Evolutionary conservation across 2,113 vertebrate genomes (phyloP).

Genomic region (Spilogale gracilis): DNA sequence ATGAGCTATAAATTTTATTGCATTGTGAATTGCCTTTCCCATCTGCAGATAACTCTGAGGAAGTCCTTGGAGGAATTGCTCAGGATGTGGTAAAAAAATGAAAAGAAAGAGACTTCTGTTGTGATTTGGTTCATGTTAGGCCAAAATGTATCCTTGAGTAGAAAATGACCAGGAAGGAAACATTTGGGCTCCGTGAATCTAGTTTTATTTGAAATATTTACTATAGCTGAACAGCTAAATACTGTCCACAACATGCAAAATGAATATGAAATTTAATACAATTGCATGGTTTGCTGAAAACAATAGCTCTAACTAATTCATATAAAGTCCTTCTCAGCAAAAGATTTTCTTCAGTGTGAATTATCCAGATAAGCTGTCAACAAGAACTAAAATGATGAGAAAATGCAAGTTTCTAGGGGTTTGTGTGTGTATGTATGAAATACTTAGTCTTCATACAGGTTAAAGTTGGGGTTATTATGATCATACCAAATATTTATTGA

Average conservation of each 20-base stretch:
- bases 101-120: constrained; percentile 72
- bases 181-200: background rate
- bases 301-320: background rate
- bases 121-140: constrained; percentile 59
- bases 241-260: background rate
- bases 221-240: background rate
- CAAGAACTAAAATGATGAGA: constrained; percentile 43
- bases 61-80: constrained; percentile 83
- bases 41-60: constrained; percentile 78
- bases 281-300: constrained; percentile 37
- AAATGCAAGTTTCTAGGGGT: background rate
- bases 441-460: background rate
- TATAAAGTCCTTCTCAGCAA: background rate
- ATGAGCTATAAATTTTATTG: constrained; percentile 86
- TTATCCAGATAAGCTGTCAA: constrained; percentile 9
- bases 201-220: constrained; percentile 46
- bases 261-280: constrained; percentile 40
- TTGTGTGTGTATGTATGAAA: background rate
- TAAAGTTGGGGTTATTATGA: background rate
- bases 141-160: constrained; percentile 58
- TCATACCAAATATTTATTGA: background rate
- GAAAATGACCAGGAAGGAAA: constrained; percentile 63
- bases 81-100: constrained; percentile 71
- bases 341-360: constrained; percentile 49
- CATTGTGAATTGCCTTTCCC: constrained; percentile 83